Evolutionary conservation across 2,888 invertebrate species (phyloP), one percentile per base, ranked within the genome.

Genomic region (Drosophila lutescens): DNA sequence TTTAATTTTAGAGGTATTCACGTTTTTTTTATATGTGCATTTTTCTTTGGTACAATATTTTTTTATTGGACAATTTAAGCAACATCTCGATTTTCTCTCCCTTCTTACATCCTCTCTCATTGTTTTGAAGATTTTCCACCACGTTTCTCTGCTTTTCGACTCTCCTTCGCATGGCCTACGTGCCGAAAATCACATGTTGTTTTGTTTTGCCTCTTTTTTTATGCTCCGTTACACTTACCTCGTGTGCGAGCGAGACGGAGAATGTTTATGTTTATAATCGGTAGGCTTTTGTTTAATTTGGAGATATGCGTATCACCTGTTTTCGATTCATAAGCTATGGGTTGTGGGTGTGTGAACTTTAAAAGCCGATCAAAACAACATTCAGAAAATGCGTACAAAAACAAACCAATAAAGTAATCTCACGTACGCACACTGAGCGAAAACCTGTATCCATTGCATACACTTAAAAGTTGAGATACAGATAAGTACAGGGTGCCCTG

Each of bases 171-270:
- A 2, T 84, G 86, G 86, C 66, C 89, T 86, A 86, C 86, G 86
- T 86, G 86, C 84, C 76, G 72, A 78, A 76, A 79, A 84, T 84
- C 86, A 86, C 86, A 89, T 89, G 85, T 86, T 86, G 73, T 78
- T 89, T 88, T 78, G 60, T 50, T 54, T 55, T 63, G 47, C 12
- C 66, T 63, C 49, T 68, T 74, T 68, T 74, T 76, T 74, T 75
- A 59, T 59, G 63, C 50, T 49, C 15, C 47, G 49, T 76, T 66
- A 76, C 71, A 76, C 17, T 74, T 70, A 75, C 84, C 75, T 43
- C 49, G 66, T 62, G 47, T 62, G 58, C 10, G 51, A 73, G 61
- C 32, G 53, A 55, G 62, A 72, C 4, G 26, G 43, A 38, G 38
- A 51, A 47, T 69, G 68, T 55, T 68, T 68, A 51, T 65, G 65